Evolutionary conservation across 2,797 vertebrate species (phyloP), one percentile per base, ranked within the genome.

Genomic region (Novumbra hubbsi): DNA sequence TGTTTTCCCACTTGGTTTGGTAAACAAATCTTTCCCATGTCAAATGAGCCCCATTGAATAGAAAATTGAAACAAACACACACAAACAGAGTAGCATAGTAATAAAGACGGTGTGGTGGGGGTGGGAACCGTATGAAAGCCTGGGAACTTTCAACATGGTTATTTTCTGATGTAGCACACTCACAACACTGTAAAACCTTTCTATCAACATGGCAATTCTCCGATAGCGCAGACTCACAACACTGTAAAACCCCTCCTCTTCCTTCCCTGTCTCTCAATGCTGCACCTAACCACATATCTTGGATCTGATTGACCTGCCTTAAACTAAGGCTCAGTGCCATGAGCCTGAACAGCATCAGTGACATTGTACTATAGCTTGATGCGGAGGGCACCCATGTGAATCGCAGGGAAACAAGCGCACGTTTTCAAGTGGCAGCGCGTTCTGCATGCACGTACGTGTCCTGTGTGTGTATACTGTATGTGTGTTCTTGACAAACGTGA

Each of bases 101-200:
- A 72, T 72, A 72, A 73, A n/a, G 0, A 7, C 74, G 38, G 70
- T 69, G 55, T 72, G 74, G 24, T 45, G 63, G 76, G 74, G 73
- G 68, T 73, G 49, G 73, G 52, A 78, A 70, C 70, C 30, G 27
- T n/a, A 0, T 1, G 63, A 78, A 28, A 72, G 78, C 78, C 79
- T 86, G 82, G 83, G 82, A 87, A 81, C 76, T n/a, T 78, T 79
- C 17, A 0, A 72, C 66, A 66, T 1, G 45, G 52, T 76, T 81
- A 68, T 78, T 80, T 80, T 77, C 32, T 76, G 69, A 74, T 73
- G 41, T 45, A 45, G 5, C 41, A 5, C 15, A 76, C 30, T 50
- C 9, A 28, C 41, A 60, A 70, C 76, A 38, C 55, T 24, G 65
- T 55, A 80, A 62, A 63, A 32, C n/a, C 77, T 38, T n/a, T 27